Conservation (phyloP, 2,888 invertebrate species). For the Drosophila nr. perissopoda region DNA sequence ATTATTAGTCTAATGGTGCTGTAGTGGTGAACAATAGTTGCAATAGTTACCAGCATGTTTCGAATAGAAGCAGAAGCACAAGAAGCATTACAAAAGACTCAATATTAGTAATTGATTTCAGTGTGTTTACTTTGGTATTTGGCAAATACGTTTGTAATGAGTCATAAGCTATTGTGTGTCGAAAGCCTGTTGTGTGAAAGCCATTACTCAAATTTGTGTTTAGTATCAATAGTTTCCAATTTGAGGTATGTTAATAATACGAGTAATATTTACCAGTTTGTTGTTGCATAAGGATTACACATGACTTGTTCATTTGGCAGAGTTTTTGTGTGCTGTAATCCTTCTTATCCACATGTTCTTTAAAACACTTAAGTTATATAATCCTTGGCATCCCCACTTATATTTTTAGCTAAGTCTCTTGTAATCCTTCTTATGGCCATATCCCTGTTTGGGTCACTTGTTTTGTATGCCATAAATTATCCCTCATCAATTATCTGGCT, state of each 20-base stretch:
- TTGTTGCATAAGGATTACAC: neutral
- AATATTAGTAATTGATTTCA: neutral
- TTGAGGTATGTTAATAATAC: neutral
- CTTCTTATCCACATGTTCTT: neutral
- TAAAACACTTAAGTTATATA: neutral
- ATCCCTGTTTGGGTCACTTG: too few species aligned
- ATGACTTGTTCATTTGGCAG: neutral
- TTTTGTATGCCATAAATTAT: slow-evolving; percentile 2
- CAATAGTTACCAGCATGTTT: neutral
- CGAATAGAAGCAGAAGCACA: neutral
- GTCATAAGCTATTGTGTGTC: neutral
- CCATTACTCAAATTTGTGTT: neutral
- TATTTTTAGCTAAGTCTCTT: neutral
- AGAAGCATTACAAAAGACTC: neutral
- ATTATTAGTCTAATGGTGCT: neutral
- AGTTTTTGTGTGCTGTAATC: neutral
- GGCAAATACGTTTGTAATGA: neutral
- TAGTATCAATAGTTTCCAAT: neutral
- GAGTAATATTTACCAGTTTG: neutral
- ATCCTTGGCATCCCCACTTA: neutral
- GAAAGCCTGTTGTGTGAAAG: neutral
- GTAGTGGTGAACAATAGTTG: neutral
- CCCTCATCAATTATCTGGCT: slow-evolving; percentile 42
- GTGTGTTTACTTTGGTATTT: neutral
- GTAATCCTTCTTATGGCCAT: neutral